Evolutionary conservation across 2,113 vertebrate genomes (phyloP).

Genomic region (Cryptomyrus ogoouensis): DNA sequence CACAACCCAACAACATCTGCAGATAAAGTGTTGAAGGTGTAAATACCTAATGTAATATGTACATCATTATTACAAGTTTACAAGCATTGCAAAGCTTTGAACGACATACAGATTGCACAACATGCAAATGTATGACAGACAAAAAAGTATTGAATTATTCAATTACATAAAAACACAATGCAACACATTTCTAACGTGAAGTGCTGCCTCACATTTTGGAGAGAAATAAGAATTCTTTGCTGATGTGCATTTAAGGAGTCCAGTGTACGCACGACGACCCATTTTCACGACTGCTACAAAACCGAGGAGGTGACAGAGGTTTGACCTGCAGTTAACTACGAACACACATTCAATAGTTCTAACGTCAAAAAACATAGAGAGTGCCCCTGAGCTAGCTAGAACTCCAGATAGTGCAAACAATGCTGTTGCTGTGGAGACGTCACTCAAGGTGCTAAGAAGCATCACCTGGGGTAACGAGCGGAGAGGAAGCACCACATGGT

Average conservation of each 20-base stretch:
- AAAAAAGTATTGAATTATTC: neutral
- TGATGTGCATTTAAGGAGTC: constrained; percentile 34
- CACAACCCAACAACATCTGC: constrained; percentile 12
- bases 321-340: constrained; percentile 52
- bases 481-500: constrained; percentile 1
- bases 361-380: constrained; percentile 36
- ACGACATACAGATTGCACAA: constrained; percentile 22
- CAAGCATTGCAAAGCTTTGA: constrained; percentile 25
- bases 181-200: neutral
- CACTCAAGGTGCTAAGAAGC: constrained; percentile 46
- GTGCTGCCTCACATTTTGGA: neutral
- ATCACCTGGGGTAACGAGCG: constrained; percentile 35
- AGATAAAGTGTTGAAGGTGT: constrained; percentile 18
- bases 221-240: constrained; percentile 28
- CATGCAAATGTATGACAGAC: constrained; percentile 20
- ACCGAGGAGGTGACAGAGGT: constrained; percentile 23
- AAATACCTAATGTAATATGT: constrained; percentile 38
- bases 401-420: constrained; percentile 75
- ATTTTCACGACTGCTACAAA: neutral
- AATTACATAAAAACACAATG: neutral
- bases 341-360: constrained; percentile 19
- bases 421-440: constrained; percentile 44
- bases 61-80: constrained; percentile 49
- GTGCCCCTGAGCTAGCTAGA: constrained; percentile 80
- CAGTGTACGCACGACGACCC: neutral